Conservation (phyloP, 2,113 vertebrate genomes). For the Myotis lucifugus region DNA sequence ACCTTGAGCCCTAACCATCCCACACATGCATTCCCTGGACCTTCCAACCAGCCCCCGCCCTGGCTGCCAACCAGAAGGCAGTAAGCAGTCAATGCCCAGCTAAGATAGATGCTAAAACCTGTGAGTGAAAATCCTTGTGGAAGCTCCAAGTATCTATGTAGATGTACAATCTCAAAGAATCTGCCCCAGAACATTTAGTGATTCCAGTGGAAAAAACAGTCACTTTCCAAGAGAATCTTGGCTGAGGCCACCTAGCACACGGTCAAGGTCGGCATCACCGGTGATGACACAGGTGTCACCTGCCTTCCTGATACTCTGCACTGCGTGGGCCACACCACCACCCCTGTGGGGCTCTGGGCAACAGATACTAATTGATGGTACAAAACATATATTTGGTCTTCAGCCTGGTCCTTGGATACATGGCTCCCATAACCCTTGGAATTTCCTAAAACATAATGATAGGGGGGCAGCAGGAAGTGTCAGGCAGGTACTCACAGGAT, state of each 20-base stretch:
- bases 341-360: background rate
- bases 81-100: too few relatives aligned
- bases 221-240: background rate
- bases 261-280: fast-evolving
- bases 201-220: background rate
- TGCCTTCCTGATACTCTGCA: background rate
- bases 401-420: background rate
- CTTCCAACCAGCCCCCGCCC: background rate
- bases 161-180: background rate
- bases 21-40: background rate
- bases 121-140: background rate
- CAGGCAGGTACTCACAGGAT: constrained; percentile 92
- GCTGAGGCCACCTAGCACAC: fast-evolving
- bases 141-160: background rate
- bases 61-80: background rate
- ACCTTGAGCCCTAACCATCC: fast-evolving
- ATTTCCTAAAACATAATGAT: background rate
- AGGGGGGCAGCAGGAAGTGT: too few relatives aligned
- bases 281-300: background rate
- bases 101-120: background rate
- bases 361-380: background rate
- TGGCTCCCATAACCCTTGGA: too few relatives aligned
- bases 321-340: background rate
- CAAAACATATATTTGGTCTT: background rate
- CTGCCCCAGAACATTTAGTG: background rate